These are phyloP conservation scores for Mylabris sibirica DNA, from an alignment of 2,888 invertebrate genomes.

Conservation along the genomic window DNA sequence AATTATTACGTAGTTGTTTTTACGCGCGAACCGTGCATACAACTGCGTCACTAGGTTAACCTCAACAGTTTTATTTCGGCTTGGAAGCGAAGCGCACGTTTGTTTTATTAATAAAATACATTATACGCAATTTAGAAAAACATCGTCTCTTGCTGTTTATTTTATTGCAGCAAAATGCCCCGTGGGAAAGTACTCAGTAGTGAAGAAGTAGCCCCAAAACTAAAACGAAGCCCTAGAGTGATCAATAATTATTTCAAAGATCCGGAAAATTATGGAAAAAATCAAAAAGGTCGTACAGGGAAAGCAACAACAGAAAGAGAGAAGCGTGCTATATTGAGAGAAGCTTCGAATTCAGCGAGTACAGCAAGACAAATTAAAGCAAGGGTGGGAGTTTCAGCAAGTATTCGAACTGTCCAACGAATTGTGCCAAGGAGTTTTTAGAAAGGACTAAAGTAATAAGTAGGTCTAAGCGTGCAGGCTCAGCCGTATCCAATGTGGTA, in stretches of 20 bases:
- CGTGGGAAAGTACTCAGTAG: neutral
- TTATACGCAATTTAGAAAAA: neutral
- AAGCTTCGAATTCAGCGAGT: neutral
- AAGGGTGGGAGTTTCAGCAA: neutral
- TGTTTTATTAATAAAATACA: neutral
- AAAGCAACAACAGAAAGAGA: neutral
- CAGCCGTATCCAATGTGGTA: too few relatives aligned
- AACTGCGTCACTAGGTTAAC: neutral
- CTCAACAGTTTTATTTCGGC: neutral
- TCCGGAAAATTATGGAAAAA: neutral
- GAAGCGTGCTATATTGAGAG: neutral
- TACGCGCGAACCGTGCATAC: neutral
- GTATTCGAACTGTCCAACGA: conserved; percentile 5
- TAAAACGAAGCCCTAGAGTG: too few relatives aligned
- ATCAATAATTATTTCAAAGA: neutral
- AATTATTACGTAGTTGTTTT: neutral
- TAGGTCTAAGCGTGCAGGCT: too few relatives aligned
- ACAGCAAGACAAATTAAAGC: neutral
- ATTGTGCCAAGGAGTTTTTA: too few relatives aligned
- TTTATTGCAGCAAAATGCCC: neutral
- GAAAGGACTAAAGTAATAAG: too few relatives aligned
- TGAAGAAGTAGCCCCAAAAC: neutral
- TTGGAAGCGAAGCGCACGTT: neutral
- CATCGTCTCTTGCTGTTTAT: neutral
- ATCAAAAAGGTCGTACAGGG: neutral